Evolutionary conservation across 2,797 vertebrate genomes (phyloP), one percentile per base, ranked within the genome.

Genomic region (Tarsius wallacei): DNA sequence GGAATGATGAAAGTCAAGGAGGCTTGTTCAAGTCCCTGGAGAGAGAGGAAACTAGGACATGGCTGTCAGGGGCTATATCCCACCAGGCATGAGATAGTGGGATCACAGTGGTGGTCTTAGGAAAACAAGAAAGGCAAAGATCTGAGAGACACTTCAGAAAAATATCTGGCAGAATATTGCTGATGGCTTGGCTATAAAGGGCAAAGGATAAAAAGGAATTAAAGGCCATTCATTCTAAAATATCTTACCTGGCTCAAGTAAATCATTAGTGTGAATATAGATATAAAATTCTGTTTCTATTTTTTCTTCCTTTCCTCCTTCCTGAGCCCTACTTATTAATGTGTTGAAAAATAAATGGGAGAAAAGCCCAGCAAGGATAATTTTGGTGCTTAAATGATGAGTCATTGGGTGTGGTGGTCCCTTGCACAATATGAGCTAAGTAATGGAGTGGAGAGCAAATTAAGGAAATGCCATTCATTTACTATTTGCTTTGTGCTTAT

Each of bases 361-460:
- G 64, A 16, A 80, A 57, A 87, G 42, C 31, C 47, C 83, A 93
- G 47, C 33, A 26, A 55, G 83, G 55, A 66, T 71, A 7, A 68
- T 84, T 76, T 91, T 78, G 51, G 36, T 77, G 96, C 84, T 59
- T 49, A 26, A 53, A 22, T 19, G 24, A 9, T 95, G 97, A 96
- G 51, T 97, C 95, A 90, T 0, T 14, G 96, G 92, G 85, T n/a
- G 90, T 66, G 93, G 91, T 5, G 0, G 63, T 19, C 33, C 5
- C 85, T 88, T 91, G 84, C 36, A 74, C 70, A 71, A 19, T 17
- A 21, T 19, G 73, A 83, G 28, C 83, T 53, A 33, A 42, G 85
- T 49, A 55, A 76, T 24, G 55, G 83, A 85, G 61, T 42, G 1
- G 24, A 42, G 51, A 63, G 33, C 14, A 42, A 28, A 73, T 51